Conservation (phyloP, 2,113 vertebrate genomes). For the Paramormyrops kingsleyae region DNA sequence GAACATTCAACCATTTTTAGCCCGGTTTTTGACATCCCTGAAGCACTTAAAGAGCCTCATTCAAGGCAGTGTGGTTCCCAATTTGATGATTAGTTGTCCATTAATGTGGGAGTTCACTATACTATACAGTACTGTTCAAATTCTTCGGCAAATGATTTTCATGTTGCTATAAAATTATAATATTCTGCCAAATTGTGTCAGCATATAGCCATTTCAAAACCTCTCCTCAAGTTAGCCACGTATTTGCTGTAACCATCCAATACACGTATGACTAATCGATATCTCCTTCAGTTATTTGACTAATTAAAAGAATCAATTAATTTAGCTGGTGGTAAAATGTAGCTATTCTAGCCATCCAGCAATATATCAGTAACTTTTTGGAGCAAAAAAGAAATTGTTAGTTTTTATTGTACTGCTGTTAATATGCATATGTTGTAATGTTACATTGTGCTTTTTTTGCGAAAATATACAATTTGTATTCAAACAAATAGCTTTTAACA, state of each 20-base stretch:
- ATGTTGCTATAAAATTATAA: background rate
- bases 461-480: background rate
- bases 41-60: background rate
- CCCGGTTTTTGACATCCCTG: background rate
- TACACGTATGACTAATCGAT: background rate
- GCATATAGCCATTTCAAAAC: background rate
- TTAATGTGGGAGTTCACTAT: background rate
- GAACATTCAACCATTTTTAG: background rate
- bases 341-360: background rate
- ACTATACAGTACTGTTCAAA: background rate
- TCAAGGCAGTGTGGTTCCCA: background rate
- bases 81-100: background rate
- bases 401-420: background rate
- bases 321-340: background rate
- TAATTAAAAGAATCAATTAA: background rate
- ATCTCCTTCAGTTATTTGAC: too few species aligned
- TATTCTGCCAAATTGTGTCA: background rate
- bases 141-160: background rate
- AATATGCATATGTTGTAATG: background rate
- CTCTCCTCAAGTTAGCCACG: background rate
- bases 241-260: background rate
- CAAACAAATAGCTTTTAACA: background rate
- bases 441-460: background rate
- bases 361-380: background rate
- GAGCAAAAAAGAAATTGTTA: background rate